These are phyloP conservation scores for Drosophila borealis DNA, from an alignment of 2,888 invertebrate species.

Conservation along the genomic window DNA sequence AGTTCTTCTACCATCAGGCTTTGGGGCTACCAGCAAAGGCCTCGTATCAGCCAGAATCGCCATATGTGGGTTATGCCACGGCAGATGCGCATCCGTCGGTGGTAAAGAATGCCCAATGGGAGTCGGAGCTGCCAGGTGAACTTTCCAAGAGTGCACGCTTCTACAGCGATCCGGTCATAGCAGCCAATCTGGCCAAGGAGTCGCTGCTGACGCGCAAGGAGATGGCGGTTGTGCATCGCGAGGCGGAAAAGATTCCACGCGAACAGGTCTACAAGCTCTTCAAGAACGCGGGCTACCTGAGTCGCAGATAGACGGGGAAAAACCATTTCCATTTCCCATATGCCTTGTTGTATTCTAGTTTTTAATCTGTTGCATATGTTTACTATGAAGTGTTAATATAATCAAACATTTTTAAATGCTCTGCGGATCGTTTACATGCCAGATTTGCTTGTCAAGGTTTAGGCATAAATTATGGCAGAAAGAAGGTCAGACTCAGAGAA, in stretches of 20 bases:
- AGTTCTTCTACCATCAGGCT: conserved; percentile 75
- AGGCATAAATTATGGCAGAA: no score
- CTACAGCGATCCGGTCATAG: conserved; percentile 91
- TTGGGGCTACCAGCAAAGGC: conserved; percentile 46
- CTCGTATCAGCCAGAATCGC: conserved; percentile 46
- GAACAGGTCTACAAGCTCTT: conserved; percentile 91
- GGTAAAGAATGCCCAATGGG: conserved; percentile 89
- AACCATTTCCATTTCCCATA: conserved; percentile 59
- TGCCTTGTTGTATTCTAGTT: conserved; percentile 72
- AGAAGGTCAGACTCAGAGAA: no score
- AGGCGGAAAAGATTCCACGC: conserved; percentile 92
- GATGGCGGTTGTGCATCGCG: conserved; percentile 91
- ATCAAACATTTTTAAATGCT: not conserved
- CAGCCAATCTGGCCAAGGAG: conserved; percentile 90
- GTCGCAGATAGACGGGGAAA: conserved; percentile 66
- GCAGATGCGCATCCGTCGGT: conserved; percentile 89
- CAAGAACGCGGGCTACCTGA: conserved; percentile 88
- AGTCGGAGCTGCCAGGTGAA: conserved; percentile 90
- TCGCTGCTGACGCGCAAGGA: conserved; percentile 92
- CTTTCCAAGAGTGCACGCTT: conserved; percentile 87
- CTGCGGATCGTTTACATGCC: not conserved
- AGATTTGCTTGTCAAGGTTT: not conserved
- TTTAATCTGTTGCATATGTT: conserved; percentile 61
- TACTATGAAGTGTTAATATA: conserved; percentile 8
- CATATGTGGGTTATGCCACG: conserved; percentile 70